Evolutionary conservation across 1,140 invertebrate genomes (phyloP).

Genomic region (Calycopis cecrops): DNA sequence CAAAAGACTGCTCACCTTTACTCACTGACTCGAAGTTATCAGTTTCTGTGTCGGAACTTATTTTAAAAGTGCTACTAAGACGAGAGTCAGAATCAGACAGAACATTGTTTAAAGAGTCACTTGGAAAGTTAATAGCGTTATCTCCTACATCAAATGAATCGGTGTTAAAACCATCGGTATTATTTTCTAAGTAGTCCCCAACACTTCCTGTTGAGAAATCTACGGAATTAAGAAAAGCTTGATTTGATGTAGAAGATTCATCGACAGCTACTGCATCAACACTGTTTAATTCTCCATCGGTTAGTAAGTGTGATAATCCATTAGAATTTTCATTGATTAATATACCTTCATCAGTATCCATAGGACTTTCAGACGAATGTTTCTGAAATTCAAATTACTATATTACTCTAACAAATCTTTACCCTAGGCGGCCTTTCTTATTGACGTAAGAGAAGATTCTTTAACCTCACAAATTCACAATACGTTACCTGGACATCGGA

Average conservation of each 20-base stretch:
- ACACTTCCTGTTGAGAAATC: constrained; percentile 59
- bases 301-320: constrained; percentile 59
- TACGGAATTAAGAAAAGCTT: constrained; percentile 62
- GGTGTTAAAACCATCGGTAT: constrained; percentile 51
- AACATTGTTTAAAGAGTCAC: constrained; percentile 53
- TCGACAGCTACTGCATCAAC: constrained; percentile 57
- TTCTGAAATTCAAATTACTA: constrained; percentile 36
- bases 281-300: constrained; percentile 61
- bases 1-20: neutral
- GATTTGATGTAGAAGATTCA: constrained; percentile 62
- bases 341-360: constrained; percentile 64
- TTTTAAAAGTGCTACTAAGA: constrained; percentile 47
- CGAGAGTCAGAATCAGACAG: constrained; percentile 58
- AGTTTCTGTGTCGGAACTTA: constrained; percentile 43
- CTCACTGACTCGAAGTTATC: constrained; percentile 44
- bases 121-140: constrained; percentile 58
- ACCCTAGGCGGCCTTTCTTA: too few species aligned
- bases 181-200: constrained; percentile 60
- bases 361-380: constrained; percentile 48
- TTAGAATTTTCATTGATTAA: constrained; percentile 67
- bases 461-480: constrained; percentile 39
- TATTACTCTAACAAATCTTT: too few species aligned
- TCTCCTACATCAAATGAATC: constrained; percentile 65
- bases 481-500: constrained; percentile 50
- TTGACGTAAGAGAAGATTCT: constrained; percentile 16